Conservation (phyloP, 2,888 invertebrate genomes). For the Bunonema sp. region DNA sequence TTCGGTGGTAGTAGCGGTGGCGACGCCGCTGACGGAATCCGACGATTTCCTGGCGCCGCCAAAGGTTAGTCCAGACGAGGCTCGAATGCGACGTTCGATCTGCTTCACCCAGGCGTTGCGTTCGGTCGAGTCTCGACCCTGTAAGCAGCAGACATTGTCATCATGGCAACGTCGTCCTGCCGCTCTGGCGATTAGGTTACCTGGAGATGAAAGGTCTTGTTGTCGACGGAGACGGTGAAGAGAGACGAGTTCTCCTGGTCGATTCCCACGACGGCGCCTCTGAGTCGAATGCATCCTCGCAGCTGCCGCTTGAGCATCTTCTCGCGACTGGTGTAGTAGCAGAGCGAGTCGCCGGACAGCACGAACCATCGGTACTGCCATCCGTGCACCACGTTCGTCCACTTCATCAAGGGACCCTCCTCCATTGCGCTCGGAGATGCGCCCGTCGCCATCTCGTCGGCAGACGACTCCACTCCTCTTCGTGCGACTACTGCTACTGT, state of each 20-base stretch:
- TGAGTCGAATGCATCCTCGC: constrained; percentile 82
- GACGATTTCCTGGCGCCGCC: no score
- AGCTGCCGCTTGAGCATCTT: constrained; percentile 84
- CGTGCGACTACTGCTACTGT: no score
- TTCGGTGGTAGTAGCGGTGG: no score
- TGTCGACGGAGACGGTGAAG: constrained; percentile 94
- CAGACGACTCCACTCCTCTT: no score
- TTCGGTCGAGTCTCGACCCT: no score
- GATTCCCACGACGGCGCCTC: constrained; percentile 88
- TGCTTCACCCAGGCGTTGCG: no score
- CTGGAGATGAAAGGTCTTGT: constrained; percentile 97
- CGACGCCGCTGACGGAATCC: no score
- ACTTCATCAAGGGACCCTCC: constrained; percentile 86
- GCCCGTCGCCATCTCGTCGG: no score
- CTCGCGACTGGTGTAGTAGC: constrained; percentile 67
- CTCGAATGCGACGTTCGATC: no score
- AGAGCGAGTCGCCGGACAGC: constrained; percentile 79
- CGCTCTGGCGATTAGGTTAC: constrained; percentile 22
- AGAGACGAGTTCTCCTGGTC: constrained; percentile 92
- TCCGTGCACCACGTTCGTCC: constrained; percentile 93
- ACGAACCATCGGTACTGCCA: constrained; percentile 99
- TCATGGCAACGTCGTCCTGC: neutral
- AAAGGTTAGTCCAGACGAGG: no score
- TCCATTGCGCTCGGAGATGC: no score
- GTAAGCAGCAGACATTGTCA: no score